phyloP scores from a whole-genome alignment of 2,888 invertebrate genomes.

The Tetragnatha montana region DNA sequence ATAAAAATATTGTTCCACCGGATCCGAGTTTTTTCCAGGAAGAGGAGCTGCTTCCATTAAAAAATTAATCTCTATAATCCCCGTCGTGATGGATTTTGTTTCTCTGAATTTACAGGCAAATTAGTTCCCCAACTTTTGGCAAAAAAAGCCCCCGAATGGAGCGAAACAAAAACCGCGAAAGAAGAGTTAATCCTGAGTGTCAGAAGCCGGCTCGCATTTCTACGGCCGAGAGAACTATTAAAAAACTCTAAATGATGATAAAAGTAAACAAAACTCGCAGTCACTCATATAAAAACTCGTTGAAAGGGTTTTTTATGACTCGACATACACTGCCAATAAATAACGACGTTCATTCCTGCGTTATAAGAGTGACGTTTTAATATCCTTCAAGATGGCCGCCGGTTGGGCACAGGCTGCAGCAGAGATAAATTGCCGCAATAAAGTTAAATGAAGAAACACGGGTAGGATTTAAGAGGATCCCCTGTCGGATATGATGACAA shows the following conservation, averaged over 20 bases:
- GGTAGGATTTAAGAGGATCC: slow-evolving; percentile 64
- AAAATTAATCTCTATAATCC: slow-evolving; percentile 70
- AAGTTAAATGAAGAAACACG: slow-evolving; percentile 71
- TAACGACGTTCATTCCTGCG: slow-evolving; percentile 58
- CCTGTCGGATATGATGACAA: slow-evolving; percentile 68
- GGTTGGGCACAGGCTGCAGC: slow-evolving; percentile 24
- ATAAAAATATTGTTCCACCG: slow-evolving; percentile 58
- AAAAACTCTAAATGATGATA: slow-evolving; percentile 69
- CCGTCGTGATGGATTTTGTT: slow-evolving; percentile 55
- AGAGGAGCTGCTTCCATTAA: slow-evolving; percentile 58
- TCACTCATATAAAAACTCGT: slow-evolving; percentile 69
- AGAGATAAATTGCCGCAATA: slow-evolving; percentile 67
- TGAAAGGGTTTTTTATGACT: slow-evolving; percentile 64
- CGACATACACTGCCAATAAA: slow-evolving; percentile 57
- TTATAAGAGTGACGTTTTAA: slow-evolving; percentile 60
- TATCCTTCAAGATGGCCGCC: slow-evolving; percentile 57
- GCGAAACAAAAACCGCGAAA: slow-evolving; percentile 17
- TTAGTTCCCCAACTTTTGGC: slow-evolving; percentile 50
- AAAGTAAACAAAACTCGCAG: slow-evolving; percentile 68
- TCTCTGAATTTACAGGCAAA: slow-evolving; percentile 58
- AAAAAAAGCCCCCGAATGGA: slow-evolving; percentile 15
- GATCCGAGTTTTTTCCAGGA: slow-evolving; percentile 26
- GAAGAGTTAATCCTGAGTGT: slow-evolving; percentile 49
- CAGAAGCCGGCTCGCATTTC: slow-evolving; percentile 32
- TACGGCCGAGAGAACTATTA: slow-evolving; percentile 47